Conservation (phyloP, 2,113 vertebrate species). For the Phodopus roborovskii region DNA sequence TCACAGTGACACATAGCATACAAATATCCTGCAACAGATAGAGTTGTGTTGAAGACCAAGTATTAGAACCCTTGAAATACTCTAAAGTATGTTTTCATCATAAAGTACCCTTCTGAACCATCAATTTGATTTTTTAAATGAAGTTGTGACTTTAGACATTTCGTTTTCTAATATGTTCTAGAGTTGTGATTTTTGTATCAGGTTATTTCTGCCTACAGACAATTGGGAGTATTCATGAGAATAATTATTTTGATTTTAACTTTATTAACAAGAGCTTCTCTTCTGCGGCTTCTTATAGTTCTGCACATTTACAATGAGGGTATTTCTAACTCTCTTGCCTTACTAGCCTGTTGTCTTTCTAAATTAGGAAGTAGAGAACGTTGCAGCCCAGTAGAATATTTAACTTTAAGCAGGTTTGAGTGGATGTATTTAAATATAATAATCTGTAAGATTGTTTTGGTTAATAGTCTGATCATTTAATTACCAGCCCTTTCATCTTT, state of each 20-base stretch:
- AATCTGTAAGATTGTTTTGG: neutral
- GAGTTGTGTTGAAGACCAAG: neutral
- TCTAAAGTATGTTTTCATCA: neutral
- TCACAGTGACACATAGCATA: neutral
- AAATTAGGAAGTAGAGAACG: neutral
- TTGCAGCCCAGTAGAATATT: neutral
- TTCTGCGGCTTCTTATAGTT: neutral
- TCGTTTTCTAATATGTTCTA: neutral
- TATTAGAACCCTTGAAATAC: neutral
- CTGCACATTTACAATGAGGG: neutral
- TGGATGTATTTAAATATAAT: conserved; percentile 41
- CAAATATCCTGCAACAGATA: neutral
- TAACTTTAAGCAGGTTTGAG: conserved; percentile 14
- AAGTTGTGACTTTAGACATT: neutral
- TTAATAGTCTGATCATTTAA: conserved; percentile 36
- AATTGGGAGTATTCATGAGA: neutral
- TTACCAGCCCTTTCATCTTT: neutral
- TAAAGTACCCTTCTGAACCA: neutral
- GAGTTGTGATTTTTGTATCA: neutral
- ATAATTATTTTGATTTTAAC: conserved; percentile 22
- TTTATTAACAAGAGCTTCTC: neutral
- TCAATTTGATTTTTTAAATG: neutral
- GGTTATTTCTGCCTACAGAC: neutral
- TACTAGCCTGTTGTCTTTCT: neutral
- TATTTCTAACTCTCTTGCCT: neutral